These are phyloP conservation scores for Pseudopodoces humilis DNA, from an alignment of 2,113 vertebrate genomes.

Conservation along the genomic window DNA sequence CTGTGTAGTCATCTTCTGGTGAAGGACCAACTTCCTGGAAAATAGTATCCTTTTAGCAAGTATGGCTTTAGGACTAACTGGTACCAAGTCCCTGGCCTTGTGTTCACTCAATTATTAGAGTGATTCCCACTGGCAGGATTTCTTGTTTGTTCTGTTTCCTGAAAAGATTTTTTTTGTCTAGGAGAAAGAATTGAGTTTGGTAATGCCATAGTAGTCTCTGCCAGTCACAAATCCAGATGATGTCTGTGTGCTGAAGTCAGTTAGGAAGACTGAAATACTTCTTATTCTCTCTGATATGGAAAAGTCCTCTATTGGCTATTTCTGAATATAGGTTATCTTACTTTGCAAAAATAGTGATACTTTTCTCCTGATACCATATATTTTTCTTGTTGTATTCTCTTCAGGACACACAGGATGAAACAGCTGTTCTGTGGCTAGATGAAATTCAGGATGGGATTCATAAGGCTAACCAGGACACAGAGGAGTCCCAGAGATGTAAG, in stretches of 20 bases:
- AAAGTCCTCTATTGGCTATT: not conserved
- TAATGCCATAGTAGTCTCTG: not conserved
- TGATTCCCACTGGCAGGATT: not conserved
- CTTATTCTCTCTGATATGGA: not conserved
- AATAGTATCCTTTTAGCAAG: not conserved
- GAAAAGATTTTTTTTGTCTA: not conserved
- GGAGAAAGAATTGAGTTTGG: not conserved
- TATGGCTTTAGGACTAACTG: not conserved
- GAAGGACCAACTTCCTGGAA: not conserved
- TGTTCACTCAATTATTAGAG: not conserved
- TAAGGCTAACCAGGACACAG: conserved; percentile 88
- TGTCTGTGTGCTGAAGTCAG: not conserved
- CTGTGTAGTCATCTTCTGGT: not conserved
- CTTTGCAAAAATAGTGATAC: not conserved
- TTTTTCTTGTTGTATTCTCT: not conserved
- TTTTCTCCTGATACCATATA: not conserved
- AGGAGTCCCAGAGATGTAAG: conserved; percentile 90
- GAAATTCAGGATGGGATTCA: conserved; percentile 93
- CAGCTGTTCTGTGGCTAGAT: conserved; percentile 96
- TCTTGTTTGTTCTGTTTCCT: not conserved
- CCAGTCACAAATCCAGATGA: not conserved
- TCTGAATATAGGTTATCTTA: not conserved
- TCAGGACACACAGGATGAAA: conserved; percentile 92
- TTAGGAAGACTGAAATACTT: not conserved
- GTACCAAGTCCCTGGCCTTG: not conserved